Evolutionary conservation across 35 echinoderm and acorn worm genomes (phyloP).

Genomic region (Diadema setosum): DNA sequence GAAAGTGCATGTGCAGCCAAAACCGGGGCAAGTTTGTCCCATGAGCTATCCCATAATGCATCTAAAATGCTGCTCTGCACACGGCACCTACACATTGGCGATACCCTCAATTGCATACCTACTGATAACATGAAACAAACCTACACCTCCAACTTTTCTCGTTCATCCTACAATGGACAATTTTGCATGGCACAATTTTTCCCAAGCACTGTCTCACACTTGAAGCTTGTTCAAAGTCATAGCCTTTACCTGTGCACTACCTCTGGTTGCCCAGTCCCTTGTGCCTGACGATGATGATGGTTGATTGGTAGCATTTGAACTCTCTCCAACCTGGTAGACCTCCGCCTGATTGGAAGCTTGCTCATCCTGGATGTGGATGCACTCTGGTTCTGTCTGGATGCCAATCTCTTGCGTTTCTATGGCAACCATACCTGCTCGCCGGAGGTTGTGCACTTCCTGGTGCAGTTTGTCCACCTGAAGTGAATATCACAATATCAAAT

Average conservation of each 20-base stretch:
- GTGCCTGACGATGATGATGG: background rate
- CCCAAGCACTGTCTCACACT: background rate
- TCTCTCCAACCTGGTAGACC: background rate
- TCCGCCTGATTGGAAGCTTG: background rate
- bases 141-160: no score
- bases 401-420: background rate
- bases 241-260: background rate
- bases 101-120: no score
- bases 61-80: no score
- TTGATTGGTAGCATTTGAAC: background rate
- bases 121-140: no score
- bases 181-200: no score
- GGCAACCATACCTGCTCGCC: background rate
- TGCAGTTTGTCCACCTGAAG: background rate
- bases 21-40: no score
- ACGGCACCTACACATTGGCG: no score
- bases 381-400: background rate
- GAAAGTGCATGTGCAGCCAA: no score
- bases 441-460: background rate
- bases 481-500: no score
- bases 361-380: constrained; percentile 4
- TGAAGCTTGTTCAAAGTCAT: background rate
- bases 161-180: no score
- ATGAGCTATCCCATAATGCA: no score
- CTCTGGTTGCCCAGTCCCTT: background rate